Evolutionary conservation across 1,140 invertebrate genomes (phyloP).

Genomic region (Pseudomyrmex dendroicus): DNA sequence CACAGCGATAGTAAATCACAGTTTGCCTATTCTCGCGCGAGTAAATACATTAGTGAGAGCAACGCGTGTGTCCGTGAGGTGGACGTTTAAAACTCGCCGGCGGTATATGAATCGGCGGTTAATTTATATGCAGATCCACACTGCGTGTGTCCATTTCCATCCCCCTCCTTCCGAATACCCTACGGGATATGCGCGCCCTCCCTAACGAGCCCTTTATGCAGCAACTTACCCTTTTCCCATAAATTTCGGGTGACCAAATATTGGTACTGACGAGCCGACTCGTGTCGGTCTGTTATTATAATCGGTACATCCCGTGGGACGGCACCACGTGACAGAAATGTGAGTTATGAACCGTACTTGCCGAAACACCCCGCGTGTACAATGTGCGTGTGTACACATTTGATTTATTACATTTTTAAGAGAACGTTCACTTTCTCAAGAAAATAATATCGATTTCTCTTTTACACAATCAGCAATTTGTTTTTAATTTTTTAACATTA

Average conservation of each 20-base stretch:
- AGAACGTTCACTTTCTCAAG: too few relatives aligned
- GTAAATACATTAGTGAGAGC: conserved; percentile 80
- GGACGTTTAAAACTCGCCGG: conserved; percentile 75
- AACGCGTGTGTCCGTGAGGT: conserved; percentile 75
- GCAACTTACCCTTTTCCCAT: conserved; percentile 70
- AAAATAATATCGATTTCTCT: too few relatives aligned
- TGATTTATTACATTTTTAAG: too few relatives aligned
- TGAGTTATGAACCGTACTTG: conserved; percentile 55
- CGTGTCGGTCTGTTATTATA: conserved; percentile 55
- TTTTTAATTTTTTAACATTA: too few relatives aligned
- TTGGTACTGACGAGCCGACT: conserved; percentile 63
- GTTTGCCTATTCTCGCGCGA: conserved; percentile 61
- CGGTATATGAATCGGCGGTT: conserved; percentile 72
- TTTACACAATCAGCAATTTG: too few relatives aligned
- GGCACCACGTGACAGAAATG: not conserved
- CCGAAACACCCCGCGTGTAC: not conserved
- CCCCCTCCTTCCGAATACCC: conserved; percentile 53
- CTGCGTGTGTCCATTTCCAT: conserved; percentile 43
- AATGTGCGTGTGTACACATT: too few relatives aligned
- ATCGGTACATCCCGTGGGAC: conserved; percentile 43
- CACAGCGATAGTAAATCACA: conserved; percentile 67
- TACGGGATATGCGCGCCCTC: conserved; percentile 45
- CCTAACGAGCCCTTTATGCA: conserved; percentile 73
- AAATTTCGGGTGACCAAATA: conserved; percentile 75
- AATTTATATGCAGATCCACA: conserved; percentile 76